Base-by-base conservation (phyloP, 2,888 invertebrate genomes). In the Tinea trinotella region DNA sequence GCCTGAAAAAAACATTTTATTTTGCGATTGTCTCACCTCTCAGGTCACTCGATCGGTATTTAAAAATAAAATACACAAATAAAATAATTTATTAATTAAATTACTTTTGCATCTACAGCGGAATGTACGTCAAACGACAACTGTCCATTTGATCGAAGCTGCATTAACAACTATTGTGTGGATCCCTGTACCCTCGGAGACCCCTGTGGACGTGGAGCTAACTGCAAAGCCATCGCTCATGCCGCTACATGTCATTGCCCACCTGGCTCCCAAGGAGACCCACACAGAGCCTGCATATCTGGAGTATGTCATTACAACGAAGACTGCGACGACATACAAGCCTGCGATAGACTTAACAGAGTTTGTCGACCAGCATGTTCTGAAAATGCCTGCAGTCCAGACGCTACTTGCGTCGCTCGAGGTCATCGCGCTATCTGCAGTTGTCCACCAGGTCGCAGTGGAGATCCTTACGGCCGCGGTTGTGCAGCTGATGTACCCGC, bases 271-370 rank as follows among this genome's bases (percentile, higher is more conserved):
- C 95, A 94, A 76, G 96, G 96, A 40, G 92, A 94, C 74, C 93
- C 95, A 1, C 88, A 89, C 57, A 83, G 93, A 2, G 91, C 94
- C 15, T 97, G 97, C 67, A 92, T 96, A 56, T 90, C 92, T 1
- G 93, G 92, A 6, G 89, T 92, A 40, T 96, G 96, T 62, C 94
- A 94, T 65, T 95, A 94, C 73, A 95, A 96, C 67, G 94, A 95
- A 65, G 96, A 96, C 67, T 96, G 96, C 62, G 93, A 92, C 24
- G 92, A 93, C 63, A 89, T 93, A 59, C 95, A 96, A 74, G 90
- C 93, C 30, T 96, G 96, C 71, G 93, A 95, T 66, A 87, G 94
- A 56, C 82, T 95, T 10, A 96, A 95, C 69, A 88, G 94, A 60
- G 89, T 94, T 0, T 96, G 96, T 65, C 88, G 93, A 62, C 92